phyloP scores from a whole-genome alignment of 2,888 invertebrate genomes.

The Bellardia bayeri region DNA sequence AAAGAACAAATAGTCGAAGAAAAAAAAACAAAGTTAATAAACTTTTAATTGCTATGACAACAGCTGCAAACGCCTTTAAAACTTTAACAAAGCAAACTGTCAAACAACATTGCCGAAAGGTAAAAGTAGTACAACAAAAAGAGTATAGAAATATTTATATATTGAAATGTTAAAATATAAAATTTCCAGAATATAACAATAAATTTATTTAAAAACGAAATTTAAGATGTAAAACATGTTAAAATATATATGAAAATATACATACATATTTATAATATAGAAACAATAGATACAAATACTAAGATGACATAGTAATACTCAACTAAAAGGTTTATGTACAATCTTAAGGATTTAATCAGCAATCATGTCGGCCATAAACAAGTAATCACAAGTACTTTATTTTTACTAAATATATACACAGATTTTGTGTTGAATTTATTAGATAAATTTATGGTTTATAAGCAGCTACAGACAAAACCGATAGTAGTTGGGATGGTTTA shows the following conservation, averaged over 20 bases:
- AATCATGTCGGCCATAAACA: no score
- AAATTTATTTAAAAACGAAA: slow-evolving; percentile 33
- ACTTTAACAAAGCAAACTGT: slow-evolving; percentile 69
- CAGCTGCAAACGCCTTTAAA: slow-evolving; percentile 71
- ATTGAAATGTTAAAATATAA: slow-evolving; percentile 34
- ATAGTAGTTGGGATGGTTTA: no score
- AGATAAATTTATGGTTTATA: no score
- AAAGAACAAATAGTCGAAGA: slow-evolving; percentile 49
- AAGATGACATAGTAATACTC: no score
- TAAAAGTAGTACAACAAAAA: slow-evolving; percentile 49
- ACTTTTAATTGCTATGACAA: slow-evolving; percentile 73
- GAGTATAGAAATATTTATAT: neutral
- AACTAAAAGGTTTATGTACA: no score
- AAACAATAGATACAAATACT: neutral
- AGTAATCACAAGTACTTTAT: no score
- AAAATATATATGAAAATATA: neutral
- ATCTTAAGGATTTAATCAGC: no score
- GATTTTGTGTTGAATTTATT: no score
- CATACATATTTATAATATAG: neutral
- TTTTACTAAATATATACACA: no score
- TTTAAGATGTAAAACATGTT: slow-evolving; percentile 4
- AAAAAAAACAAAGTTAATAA: slow-evolving; percentile 69
- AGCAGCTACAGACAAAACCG: no score
- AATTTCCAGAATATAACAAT: slow-evolving; percentile 22
- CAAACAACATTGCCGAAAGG: slow-evolving; percentile 67